Evolutionary conservation across 2,888 invertebrate genomes (phyloP).

Genomic region (Lepidochrysops patricia): DNA sequence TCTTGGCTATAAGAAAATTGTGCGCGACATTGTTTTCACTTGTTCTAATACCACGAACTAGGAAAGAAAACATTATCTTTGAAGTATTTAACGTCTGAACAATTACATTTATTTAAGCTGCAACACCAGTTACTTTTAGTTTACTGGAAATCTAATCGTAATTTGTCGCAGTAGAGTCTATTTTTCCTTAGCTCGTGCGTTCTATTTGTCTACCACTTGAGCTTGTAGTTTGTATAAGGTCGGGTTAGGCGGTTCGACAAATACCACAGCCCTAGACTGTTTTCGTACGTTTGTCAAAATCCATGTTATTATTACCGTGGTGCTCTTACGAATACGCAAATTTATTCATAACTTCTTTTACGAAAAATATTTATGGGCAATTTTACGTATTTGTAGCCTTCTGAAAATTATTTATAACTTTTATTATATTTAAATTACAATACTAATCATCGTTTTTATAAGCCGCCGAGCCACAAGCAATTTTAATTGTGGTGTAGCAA

Average conservation of each 20-base stretch:
- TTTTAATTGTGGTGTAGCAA: too few relatives aligned
- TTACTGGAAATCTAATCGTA: background rate
- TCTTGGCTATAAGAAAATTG: background rate
- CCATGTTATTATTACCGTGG: background rate
- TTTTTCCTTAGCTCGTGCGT: background rate
- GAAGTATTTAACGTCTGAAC: slow-evolving; percentile 7
- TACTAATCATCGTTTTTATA: too few relatives aligned
- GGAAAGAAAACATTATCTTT: slow-evolving; percentile 1
- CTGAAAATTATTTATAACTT: too few relatives aligned
- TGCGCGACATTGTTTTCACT: background rate
- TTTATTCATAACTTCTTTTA: background rate
- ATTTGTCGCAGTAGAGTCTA: background rate
- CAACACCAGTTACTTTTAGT: background rate
- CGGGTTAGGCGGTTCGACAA: slow-evolving; percentile 27
- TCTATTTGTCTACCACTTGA: slow-evolving; percentile 1
- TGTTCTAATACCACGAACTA: background rate
- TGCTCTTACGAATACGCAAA: background rate
- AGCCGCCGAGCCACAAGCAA: too few relatives aligned
- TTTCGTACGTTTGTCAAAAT: slow-evolving; percentile 24
- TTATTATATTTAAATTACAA: too few relatives aligned
- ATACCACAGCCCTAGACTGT: slow-evolving; percentile 25
- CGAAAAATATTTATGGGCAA: too few relatives aligned
- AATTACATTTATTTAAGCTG: slow-evolving; percentile 3
- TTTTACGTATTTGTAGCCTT: too few relatives aligned
- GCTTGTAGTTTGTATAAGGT: slow-evolving; percentile 28